These are phyloP conservation scores for Muntiacus reevesi DNA, from an alignment of 2,113 vertebrate genomes.

Conservation along the genomic window DNA sequence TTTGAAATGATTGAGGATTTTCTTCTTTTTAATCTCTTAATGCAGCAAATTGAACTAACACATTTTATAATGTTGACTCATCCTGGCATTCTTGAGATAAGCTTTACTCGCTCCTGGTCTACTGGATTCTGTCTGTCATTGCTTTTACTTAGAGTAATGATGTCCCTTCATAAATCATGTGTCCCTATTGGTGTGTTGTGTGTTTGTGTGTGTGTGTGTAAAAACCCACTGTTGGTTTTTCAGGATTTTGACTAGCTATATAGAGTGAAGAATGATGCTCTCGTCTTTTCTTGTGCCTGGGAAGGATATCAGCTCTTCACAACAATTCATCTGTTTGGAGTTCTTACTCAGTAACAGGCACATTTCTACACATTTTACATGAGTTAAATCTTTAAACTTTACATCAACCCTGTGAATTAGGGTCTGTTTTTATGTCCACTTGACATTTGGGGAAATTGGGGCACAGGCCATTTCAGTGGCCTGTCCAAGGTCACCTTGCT, in stretches of 20 bases:
- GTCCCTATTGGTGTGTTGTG: background rate
- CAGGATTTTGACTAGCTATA: background rate
- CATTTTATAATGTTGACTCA: too few species aligned
- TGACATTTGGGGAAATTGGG: background rate
- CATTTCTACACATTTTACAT: background rate
- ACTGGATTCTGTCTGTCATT: background rate
- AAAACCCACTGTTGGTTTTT: background rate
- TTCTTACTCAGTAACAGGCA: too few species aligned
- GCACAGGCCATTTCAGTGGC: accelerated
- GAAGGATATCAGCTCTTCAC: background rate
- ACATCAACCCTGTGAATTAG: background rate
- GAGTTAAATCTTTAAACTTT: background rate
- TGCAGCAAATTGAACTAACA: background rate
- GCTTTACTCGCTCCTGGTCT: background rate
- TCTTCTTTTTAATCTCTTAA: background rate
- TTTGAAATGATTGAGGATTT: background rate
- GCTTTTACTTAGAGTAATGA: background rate
- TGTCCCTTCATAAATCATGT: background rate
- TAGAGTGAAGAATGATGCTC: background rate
- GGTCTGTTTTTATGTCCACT: background rate
- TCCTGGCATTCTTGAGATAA: background rate
- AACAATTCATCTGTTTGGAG: too few species aligned
- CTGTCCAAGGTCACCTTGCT: background rate
- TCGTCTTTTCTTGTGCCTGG: background rate
- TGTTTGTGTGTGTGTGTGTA: background rate